Evolutionary conservation across 2,888 invertebrate genomes (phyloP), one percentile per base, ranked within the genome.

Genomic region (Acronicta aceris): DNA sequence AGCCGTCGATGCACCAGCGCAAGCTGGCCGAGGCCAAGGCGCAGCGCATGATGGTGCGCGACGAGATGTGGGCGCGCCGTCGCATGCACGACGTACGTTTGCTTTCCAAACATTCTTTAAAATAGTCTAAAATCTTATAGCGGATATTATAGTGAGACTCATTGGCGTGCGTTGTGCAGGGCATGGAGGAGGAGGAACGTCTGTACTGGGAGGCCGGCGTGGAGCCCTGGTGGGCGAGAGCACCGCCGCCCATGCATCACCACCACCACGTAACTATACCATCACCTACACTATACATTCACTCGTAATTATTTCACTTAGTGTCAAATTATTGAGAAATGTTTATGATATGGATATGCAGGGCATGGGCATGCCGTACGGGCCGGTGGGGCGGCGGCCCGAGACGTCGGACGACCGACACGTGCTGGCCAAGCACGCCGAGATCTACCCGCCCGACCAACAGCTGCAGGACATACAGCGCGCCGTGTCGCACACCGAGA

Each of bases 341-440:
- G 9, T 30, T 30, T 27, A 27, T 4, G 2, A 1, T 36, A 5
- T 1, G 27, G n/a, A n/a, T n/a, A n/a, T 0, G 25, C 60, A 74
- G 85, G 83, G 83, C 57, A 83, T 86, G 88, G 83, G 83, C 56
- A 78, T 83, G 88, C 82, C 81, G 55, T 88, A 85, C 85, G 89
- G 88, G 13, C 95, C 95, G 38, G 95, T 92, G 77, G 96, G 96
- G 48, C 96, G 98, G 21, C 96, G 98, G 51, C 97, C 98, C 0
- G 99, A 99, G 90, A 98, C 98, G n/a, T 97, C 97, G 16, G 99
- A 99, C 92, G 99, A 99, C 93, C 96, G 98, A 10, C 99, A 99
- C 94, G 98, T 99, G 60, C 96, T 98, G 89, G 97, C 98, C 52
- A 97, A 98, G 81, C 99, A 99, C 91, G 97, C 98, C 0, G 97